Base-by-base conservation (phyloP, 2,797 vertebrate species). In the Clarias pachynema region DNA sequence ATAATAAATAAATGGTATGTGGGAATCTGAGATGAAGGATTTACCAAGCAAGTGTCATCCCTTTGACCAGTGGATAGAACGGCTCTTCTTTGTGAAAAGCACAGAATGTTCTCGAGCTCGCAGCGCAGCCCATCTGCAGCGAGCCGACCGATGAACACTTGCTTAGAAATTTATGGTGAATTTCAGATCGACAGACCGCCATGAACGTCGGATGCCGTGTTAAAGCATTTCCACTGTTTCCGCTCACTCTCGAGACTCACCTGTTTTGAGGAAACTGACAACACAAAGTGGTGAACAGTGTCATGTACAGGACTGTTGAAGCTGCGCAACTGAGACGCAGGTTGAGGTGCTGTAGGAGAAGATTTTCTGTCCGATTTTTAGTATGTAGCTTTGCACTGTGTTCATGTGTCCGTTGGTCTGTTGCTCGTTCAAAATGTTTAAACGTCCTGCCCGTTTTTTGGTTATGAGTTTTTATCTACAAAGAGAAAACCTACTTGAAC, bases 361-460 rank as follows among this genome's bases (percentile, higher is more conserved):
- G 44, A 44, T 85, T 80, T 85, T 78, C 78, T 81, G 85, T 90
- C 82, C 84, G 65, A 84, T 81, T 92, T 92, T 92, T 91, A 91
- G 91, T 92, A 90, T 91, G 88, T 94, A 93, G 92, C 89, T 93
- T 95, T 94, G 92, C 94, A 95, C 94, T 95, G 93, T 92, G 89
- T 92, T 91, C 91, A 90, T 86, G 83, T 83, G 81, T 89, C 84
- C 88, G 63, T 89, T 91, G 91, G 94, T 90, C 62, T 69, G 73
- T 82, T 82, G 37, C 49, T 86, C 68, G 65, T 81, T 87, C 84
- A 75, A 85, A 80, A 66, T 82, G 56, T 88, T 60, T 70, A 86
- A 82, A 66, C 75, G 56, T 88, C 44, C 80, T 85, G 65, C 82
- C 62, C 75, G 70, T 81, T 65, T 65, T 34, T 87, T 86, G 56